A percentile compares a stretch with the other conserved stretches of the same genome.
Evolutionary conservation across 2,797 vertebrate genomes (phyloP).

Genomic region (Pachyuromys duprasi): DNA sequence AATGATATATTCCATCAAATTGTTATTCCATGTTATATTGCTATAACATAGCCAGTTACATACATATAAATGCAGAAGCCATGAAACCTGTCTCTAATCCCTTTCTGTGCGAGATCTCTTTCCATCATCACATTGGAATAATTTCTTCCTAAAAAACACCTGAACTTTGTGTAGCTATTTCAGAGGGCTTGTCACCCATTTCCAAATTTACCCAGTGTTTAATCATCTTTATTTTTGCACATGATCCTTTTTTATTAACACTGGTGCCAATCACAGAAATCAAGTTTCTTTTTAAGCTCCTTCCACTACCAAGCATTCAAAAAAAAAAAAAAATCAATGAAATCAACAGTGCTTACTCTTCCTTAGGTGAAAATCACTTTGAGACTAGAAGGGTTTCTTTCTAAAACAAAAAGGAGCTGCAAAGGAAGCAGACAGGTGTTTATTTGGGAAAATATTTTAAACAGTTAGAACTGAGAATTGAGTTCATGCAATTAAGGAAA

Average conservation of each 20-base stretch:
- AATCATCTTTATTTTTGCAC: background rate
- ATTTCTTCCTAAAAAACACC: background rate
- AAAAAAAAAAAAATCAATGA: background rate
- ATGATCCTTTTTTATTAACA: background rate
- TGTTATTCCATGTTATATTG: background rate
- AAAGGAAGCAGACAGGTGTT: background rate
- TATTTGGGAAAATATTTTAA: slow-evolving; percentile 1
- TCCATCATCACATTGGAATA: background rate
- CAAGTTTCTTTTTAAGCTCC: background rate
- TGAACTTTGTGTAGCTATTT: background rate
- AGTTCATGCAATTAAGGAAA: background rate
- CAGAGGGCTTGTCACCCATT: background rate
- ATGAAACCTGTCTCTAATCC: background rate
- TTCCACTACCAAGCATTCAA: background rate
- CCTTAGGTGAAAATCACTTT: background rate
- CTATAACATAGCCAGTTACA: background rate
- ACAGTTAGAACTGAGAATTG: background rate
- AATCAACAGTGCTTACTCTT: background rate
- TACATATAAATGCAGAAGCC: background rate
- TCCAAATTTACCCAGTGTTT: background rate
- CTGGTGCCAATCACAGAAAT: background rate
- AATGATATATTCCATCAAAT: background rate
- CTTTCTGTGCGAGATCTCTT: background rate
- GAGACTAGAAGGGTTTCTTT: background rate
- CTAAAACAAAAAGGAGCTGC: background rate